Percentiles rank a stretch among this genome's conserved stretches.
Evolutionary conservation across 2,888 invertebrate genomes (phyloP).

Genomic region (Invenusta paracnida): DNA sequence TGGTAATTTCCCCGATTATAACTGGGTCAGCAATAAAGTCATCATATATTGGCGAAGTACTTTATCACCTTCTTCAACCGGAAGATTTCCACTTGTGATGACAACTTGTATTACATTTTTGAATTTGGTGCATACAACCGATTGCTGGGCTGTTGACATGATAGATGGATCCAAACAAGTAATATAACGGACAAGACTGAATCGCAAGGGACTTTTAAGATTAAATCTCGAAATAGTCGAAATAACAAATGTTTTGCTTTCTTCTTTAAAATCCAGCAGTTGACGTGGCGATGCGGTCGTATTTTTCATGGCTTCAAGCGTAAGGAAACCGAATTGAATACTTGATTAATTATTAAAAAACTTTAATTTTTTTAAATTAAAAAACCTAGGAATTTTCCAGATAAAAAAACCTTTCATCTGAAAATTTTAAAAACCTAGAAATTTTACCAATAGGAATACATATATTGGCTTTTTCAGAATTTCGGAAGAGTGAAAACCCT

Average conservation of each 20-base stretch:
- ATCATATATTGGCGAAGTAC: neutral
- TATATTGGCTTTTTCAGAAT: neutral
- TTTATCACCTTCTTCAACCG: neutral
- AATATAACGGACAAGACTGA: neutral
- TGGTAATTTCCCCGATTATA: neutral
- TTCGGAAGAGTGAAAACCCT: neutral
- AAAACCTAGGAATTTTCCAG: neutral
- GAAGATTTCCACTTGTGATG: neutral
- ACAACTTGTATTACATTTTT: neutral
- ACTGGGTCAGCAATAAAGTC: neutral
- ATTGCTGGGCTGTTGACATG: neutral
- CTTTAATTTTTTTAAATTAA: too few species aligned
- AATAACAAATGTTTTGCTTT: too few species aligned
- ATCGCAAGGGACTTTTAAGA: neutral
- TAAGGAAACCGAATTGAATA: too few species aligned
- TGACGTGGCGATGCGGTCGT: too few species aligned
- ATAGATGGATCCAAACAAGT: neutral
- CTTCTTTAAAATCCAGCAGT: too few species aligned
- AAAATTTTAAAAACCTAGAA: neutral
- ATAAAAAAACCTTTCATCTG: neutral
- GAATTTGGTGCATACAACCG: neutral
- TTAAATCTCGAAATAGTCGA: neutral
- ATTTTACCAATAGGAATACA: neutral
- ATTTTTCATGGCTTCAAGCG: too few species aligned
- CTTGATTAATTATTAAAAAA: too few species aligned